These are phyloP conservation scores for Cryptotis parvus DNA, from an alignment of 2,113 vertebrate species.

Conservation along the genomic window DNA sequence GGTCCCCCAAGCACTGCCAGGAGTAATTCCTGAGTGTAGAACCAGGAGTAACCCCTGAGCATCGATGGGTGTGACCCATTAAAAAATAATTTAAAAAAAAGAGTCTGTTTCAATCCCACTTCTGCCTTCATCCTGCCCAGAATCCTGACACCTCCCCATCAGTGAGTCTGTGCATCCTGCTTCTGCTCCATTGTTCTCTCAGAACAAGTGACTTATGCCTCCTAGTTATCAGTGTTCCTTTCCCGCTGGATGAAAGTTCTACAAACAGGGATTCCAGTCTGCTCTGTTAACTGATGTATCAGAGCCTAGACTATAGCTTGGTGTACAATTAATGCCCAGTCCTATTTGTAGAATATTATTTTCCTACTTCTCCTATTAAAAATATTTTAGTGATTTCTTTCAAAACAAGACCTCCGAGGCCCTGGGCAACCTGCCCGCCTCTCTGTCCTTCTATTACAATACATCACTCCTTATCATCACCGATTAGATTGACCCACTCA, in stretches of 20 bases:
- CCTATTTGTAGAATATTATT: not conserved
- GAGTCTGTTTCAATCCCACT: fast-evolving
- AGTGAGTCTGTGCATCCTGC: no score
- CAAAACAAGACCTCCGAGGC: not conserved
- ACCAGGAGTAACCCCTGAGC: no score
- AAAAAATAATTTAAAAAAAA: no score
- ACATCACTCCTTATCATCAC: not conserved
- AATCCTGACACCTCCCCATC: not conserved
- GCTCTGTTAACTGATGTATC: not conserved
- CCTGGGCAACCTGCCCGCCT: not conserved
- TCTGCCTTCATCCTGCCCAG: not conserved
- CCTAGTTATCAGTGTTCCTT: not conserved
- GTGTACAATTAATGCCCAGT: not conserved
- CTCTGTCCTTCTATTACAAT: not conserved
- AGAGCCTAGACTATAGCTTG: not conserved
- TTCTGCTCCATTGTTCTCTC: not conserved
- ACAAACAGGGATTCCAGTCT: not conserved
- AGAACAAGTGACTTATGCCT: not conserved
- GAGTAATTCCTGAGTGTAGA: no score
- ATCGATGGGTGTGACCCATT: no score
- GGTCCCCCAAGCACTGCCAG: no score
- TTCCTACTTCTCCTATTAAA: not conserved
- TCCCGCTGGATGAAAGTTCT: not conserved
- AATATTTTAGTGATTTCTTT: not conserved
- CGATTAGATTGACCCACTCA: not conserved